Evolutionary conservation across 2,888 invertebrate genomes (phyloP).

Genomic region (Charanyca ferruginea): DNA sequence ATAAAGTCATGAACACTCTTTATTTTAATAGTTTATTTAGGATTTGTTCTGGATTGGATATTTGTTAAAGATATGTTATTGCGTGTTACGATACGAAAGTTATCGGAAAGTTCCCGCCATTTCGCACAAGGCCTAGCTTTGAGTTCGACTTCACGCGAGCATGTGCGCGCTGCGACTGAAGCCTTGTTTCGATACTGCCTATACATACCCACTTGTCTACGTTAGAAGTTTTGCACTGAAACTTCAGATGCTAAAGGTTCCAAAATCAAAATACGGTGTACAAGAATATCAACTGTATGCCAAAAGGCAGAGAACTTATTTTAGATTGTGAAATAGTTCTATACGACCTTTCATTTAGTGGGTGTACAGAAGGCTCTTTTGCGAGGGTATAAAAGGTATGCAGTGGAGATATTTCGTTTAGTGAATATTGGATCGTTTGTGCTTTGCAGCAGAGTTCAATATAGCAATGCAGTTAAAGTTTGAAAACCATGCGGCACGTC

Average conservation of each 20-base stretch:
- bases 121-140: constrained; percentile 71
- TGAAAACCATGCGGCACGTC: constrained; percentile 78
- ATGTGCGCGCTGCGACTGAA: constrained; percentile 88
- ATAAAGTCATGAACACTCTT: constrained; percentile 34
- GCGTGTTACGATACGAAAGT: constrained; percentile 78
- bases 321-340: not conserved
- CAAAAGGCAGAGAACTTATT: constrained; percentile 1
- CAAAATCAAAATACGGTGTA: constrained; percentile 36
- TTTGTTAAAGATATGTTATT: constrained; percentile 54
- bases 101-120: constrained; percentile 87
- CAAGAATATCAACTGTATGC: constrained; percentile 26
- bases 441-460: constrained; percentile 61
- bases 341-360: constrained; percentile 39
- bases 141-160: constrained; percentile 79
- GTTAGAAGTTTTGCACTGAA: constrained; percentile 84
- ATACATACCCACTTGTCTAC: constrained; percentile 86
- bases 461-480: constrained; percentile 59
- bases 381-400: constrained; percentile 64
- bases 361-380: constrained; percentile 40
- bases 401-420: constrained; percentile 51
- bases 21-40: constrained; percentile 28
- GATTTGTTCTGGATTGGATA: too few species aligned
- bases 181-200: constrained; percentile 80
- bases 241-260: constrained; percentile 54
- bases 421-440: constrained; percentile 60